Percentiles rank a stretch among this genome's conserved stretches.
Evolutionary conservation across 2,113 vertebrate genomes (phyloP).

Genomic region (Pithys albifrons): DNA sequence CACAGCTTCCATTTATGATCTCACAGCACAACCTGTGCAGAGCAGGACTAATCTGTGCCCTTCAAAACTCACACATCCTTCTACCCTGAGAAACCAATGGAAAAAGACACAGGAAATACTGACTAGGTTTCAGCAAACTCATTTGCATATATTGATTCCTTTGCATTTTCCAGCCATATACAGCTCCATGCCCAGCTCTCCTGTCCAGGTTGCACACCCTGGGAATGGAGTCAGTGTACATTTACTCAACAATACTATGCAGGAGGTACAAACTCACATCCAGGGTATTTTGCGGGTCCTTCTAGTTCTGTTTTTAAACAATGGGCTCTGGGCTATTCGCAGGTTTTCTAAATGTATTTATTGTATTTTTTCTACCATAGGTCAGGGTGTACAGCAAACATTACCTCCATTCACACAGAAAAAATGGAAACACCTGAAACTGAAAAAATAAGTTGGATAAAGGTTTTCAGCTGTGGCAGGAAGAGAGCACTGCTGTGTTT

Average conservation of each 20-base stretch:
- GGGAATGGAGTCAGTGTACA: not conserved
- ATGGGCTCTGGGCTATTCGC: not conserved
- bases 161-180: not conserved
- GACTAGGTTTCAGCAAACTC: not conserved
- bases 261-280: not conserved
- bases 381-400: not conserved
- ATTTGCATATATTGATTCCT: not conserved
- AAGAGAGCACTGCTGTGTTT: not conserved
- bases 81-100: not conserved
- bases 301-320: not conserved
- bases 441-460: not conserved
- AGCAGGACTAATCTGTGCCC: not conserved
- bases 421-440: not conserved
- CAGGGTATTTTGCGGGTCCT: not conserved
- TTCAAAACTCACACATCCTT: not conserved
- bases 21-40: not conserved
- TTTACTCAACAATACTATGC: not conserved
- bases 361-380: not conserved
- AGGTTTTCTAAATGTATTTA: not conserved
- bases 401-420: not conserved
- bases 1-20: fast-evolving
- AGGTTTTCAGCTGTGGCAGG: not conserved
- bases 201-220: not conserved
- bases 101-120: not conserved
- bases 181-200: not conserved